A percentile compares a stretch with the other conserved stretches of the same genome.
Conservation (phyloP, 2,888 invertebrate genomes). For the Orthosia cruda region DNA sequence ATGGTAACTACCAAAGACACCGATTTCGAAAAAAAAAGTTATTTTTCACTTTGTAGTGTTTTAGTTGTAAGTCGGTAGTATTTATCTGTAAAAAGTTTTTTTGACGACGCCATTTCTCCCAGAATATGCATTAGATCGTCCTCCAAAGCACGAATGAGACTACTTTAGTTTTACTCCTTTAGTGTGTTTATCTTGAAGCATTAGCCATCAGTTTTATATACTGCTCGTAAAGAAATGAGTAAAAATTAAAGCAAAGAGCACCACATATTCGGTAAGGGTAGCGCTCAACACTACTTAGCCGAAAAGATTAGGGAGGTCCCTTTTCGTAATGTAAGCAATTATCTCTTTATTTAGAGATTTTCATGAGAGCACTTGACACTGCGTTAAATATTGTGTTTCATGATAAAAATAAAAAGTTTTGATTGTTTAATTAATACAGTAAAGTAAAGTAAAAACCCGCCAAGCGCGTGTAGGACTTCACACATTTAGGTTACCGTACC, state of each 20-base stretch:
- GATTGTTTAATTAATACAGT: too few species aligned
- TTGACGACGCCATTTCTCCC: neutral
- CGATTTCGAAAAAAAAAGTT: too few species aligned
- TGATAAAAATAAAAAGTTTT: neutral
- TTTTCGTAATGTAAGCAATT: conserved; percentile 59
- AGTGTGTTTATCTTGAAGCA: neutral
- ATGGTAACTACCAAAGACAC: too few species aligned
- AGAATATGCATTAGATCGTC: neutral
- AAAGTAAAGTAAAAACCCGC: too few species aligned
- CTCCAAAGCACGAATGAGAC: neutral
- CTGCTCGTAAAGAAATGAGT: conserved; percentile 19
- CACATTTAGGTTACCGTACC: too few species aligned
- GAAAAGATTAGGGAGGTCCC: conserved; percentile 45
- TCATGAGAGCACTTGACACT: conserved; percentile 16
- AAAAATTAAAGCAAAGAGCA: conserved; percentile 23
- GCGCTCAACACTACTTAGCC: conserved; percentile 39
- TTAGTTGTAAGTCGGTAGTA: too few species aligned
- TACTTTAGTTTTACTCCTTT: neutral
- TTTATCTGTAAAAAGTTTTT: too few species aligned
- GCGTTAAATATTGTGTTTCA: neutral
- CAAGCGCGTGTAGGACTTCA: too few species aligned
- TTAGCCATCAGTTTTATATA: conserved; percentile 16
- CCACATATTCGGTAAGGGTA: conserved; percentile 35
- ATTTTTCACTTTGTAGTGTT: too few species aligned
- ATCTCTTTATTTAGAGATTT: conserved; percentile 35